Conservation (phyloP, 2,113 vertebrate species). For the Gavia stellata region DNA sequence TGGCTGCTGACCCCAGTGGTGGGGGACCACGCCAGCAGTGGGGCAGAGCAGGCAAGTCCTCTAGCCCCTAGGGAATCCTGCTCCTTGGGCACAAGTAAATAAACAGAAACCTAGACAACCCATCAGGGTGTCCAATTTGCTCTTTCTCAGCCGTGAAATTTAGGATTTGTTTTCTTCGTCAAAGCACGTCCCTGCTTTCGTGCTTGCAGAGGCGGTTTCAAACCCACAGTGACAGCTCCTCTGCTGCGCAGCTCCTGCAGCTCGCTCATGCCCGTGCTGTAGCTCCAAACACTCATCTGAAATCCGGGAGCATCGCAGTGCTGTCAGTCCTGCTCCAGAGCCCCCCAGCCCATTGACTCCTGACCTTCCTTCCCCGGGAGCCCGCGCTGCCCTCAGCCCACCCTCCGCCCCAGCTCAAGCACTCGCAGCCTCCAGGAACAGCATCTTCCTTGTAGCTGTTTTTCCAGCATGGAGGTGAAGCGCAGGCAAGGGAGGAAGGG, state of each 20-base stretch:
- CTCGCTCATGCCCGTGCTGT: background rate
- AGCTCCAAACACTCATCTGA: too few species aligned
- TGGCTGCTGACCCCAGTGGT: background rate
- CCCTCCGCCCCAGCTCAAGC: background rate
- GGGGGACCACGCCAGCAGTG: background rate
- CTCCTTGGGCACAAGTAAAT: background rate
- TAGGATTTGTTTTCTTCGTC: background rate
- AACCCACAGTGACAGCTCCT: background rate
- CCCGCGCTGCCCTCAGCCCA: background rate
- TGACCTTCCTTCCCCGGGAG: background rate
- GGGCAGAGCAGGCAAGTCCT: background rate
- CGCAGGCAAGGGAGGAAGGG: background rate
- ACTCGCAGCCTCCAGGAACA: background rate
- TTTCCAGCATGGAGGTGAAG: background rate
- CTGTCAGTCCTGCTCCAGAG: background rate
- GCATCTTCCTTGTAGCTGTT: background rate
- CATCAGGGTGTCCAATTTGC: background rate
- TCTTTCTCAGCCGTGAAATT: background rate
- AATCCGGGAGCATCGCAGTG: background rate
- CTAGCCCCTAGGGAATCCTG: background rate
- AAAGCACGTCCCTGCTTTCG: background rate
- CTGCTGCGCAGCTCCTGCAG: background rate
- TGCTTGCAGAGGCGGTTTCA: background rate
- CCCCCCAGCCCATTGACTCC: background rate
- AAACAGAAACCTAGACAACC: too few species aligned